A percentile compares a stretch with the other conserved stretches of the same genome.
Conservation (phyloP, 1,140 invertebrate species). For the Vanessa tameamea region DNA sequence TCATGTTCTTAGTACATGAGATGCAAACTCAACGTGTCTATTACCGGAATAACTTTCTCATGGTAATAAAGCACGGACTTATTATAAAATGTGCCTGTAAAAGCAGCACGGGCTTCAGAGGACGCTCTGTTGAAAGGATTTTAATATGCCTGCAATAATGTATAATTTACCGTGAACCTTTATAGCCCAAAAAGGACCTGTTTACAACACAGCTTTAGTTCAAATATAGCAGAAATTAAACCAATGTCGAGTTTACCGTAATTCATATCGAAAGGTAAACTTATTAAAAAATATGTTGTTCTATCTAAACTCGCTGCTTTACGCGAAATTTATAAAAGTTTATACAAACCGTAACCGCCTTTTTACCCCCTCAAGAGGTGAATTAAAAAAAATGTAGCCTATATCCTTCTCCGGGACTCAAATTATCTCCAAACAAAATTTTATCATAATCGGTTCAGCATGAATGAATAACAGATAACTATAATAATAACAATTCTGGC, state of each 20-base stretch:
- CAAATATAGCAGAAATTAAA: slow-evolving; percentile 5
- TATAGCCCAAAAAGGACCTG: not conserved
- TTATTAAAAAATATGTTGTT: too few species aligned
- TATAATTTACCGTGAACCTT: not conserved
- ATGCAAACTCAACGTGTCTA: slow-evolving; percentile 3
- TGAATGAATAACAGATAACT: too few species aligned
- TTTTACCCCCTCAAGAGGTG: too few species aligned
- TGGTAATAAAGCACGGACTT: slow-evolving; percentile 15
- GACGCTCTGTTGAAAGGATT: not conserved
- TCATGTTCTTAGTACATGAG: slow-evolving; percentile 1
- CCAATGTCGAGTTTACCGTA: not conserved
- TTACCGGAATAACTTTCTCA: slow-evolving; percentile 12
- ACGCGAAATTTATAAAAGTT: too few species aligned
- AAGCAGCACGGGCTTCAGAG: not conserved
- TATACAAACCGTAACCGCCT: too few species aligned
- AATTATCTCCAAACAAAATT: too few species aligned
- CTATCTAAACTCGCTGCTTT: too few species aligned
- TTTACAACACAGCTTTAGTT: not conserved
- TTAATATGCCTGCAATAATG: not conserved
- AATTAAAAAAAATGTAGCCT: too few species aligned
- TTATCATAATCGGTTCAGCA: too few species aligned
- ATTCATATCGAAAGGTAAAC: not conserved
- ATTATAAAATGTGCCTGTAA: not conserved
- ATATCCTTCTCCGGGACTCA: too few species aligned
- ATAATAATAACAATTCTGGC: too few species aligned